Conservation (phyloP, 2,888 invertebrate genomes). For the Notocelia uddmanniana region DNA sequence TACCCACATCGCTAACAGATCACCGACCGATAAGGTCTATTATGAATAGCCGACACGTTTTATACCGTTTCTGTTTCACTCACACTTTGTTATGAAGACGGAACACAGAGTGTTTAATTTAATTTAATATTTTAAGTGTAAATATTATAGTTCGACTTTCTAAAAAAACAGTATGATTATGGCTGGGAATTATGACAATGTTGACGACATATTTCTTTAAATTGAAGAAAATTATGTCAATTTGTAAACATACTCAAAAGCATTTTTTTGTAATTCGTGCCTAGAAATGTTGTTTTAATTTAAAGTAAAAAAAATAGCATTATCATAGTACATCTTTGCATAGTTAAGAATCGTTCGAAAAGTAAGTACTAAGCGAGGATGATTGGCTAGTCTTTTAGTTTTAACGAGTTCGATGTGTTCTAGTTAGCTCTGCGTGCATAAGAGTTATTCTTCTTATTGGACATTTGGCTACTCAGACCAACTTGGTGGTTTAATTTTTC, state of each 20-base stretch:
- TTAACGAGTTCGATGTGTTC: not conserved
- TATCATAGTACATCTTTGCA: not conserved
- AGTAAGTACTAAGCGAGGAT: too few relatives aligned
- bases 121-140: not conserved
- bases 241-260: too few relatives aligned
- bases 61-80: conserved; percentile 54
- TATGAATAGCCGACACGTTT: conserved; percentile 62
- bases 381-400: not conserved
- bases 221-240: too few relatives aligned
- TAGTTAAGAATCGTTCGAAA: not conserved
- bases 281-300: too few relatives aligned
- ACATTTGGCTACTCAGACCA: not conserved
- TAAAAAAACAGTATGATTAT: not conserved
- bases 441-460: conserved; percentile 1
- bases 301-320: too few relatives aligned
- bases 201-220: too few relatives aligned
- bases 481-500: too few relatives aligned
- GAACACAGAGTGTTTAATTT: conserved; percentile 50
- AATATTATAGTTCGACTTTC: not conserved
- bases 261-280: too few relatives aligned
- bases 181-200: too few relatives aligned
- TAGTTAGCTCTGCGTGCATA: not conserved
- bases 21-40: conserved; percentile 59
- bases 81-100: conserved; percentile 51
- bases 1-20: conserved; percentile 58